A percentile compares a stretch with the other conserved stretches of the same genome.
phyloP scores from a whole-genome alignment of 2,113 vertebrate genomes.

The Lagopus leucura region DNA sequence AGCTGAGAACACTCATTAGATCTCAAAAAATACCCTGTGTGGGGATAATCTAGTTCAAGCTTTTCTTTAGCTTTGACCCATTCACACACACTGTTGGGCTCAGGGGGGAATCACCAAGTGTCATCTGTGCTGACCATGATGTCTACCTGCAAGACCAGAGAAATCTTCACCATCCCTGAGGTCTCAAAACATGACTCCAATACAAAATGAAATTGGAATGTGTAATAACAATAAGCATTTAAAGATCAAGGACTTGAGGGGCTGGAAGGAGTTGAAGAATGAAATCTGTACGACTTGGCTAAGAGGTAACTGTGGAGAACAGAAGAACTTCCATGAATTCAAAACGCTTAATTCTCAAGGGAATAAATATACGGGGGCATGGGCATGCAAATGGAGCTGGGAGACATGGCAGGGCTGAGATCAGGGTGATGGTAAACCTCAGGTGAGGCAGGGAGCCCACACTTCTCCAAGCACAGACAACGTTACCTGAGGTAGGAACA shows the following conservation, averaged over 20 bases:
- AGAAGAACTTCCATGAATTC: background rate
- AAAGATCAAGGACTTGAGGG: background rate
- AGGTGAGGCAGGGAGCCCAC: background rate
- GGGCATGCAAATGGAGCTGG: accelerated
- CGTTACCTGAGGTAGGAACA: background rate
- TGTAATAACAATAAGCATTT: background rate
- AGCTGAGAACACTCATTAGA: background rate
- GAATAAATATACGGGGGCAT: too few relatives aligned
- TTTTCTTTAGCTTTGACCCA: background rate
- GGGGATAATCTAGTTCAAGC: background rate
- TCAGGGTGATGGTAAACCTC: background rate
- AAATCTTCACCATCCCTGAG: background rate
- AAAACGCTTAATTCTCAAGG: background rate
- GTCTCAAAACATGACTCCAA: background rate
- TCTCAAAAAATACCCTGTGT: background rate
- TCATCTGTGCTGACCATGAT: background rate
- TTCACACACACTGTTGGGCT: background rate
- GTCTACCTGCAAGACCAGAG: background rate
- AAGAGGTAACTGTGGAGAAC: background rate
- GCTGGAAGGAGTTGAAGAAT: slow-evolving; percentile 34
- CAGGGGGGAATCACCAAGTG: background rate
- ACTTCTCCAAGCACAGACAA: background rate
- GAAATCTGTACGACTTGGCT: background rate
- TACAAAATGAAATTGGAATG: background rate
- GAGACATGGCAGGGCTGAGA: background rate